Conservation (phyloP, 2,888 invertebrate species). For the Neria commutata region DNA sequence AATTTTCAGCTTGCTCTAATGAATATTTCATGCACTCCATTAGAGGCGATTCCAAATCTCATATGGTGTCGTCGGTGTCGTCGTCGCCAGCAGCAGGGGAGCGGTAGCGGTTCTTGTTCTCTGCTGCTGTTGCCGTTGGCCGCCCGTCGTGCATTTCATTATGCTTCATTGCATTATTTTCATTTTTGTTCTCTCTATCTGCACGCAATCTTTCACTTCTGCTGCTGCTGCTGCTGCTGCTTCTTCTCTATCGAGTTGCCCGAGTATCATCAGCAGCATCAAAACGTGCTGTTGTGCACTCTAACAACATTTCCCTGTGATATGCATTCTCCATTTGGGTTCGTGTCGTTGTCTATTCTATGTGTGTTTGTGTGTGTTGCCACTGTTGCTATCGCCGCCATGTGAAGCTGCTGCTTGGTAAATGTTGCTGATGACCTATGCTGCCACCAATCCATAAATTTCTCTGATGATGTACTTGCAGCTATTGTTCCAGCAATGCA, state of each 20-base stretch:
- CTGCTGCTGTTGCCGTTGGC: slow-evolving; percentile 12
- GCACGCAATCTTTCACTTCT: slow-evolving; percentile 9
- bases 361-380: background rate
- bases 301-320: background rate
- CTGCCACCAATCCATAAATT: slow-evolving; percentile 56
- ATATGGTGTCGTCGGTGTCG: slow-evolving; percentile 21
- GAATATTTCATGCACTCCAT: slow-evolving; percentile 42
- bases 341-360: background rate
- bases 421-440: slow-evolving; percentile 54
- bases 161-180: slow-evolving; percentile 35
- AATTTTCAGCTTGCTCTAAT: slow-evolving; percentile 28
- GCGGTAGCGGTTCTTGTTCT: slow-evolving; percentile 7
- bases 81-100: background rate
- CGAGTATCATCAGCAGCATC: slow-evolving; percentile 28
- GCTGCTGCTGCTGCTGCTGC: slow-evolving; percentile 10
- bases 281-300: background rate
- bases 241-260: slow-evolving; percentile 5
- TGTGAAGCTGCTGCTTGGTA: too few species aligned
- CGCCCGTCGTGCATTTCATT: slow-evolving; percentile 17
- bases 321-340: too few species aligned
- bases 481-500: slow-evolving; percentile 53
- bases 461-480: slow-evolving; percentile 56
- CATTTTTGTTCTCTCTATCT: slow-evolving; percentile 28
- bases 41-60: slow-evolving; percentile 36
- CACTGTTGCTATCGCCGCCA: background rate